phyloP scores from a whole-genome alignment of 2,888 invertebrate species.

The Cataglyphis livida region DNA sequence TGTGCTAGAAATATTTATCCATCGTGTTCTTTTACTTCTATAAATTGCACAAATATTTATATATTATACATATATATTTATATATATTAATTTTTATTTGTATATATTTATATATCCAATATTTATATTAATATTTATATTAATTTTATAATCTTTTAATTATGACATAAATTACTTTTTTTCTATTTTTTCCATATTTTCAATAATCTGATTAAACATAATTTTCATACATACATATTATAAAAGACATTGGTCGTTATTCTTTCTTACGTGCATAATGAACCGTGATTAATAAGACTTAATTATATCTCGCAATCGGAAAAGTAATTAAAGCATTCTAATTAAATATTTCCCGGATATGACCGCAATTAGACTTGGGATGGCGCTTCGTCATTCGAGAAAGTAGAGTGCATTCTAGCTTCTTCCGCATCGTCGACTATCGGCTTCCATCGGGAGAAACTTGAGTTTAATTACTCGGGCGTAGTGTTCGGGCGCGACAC shows the following conservation, averaged over 20 bases:
- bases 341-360: constrained; percentile 51
- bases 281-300: constrained; percentile 28
- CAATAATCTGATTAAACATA: not conserved
- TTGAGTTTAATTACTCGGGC: constrained; percentile 42
- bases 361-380: constrained; percentile 38
- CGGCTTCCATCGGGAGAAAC: constrained; percentile 22
- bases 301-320: constrained; percentile 33
- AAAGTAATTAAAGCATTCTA: constrained; percentile 42
- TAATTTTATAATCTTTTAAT: not conserved
- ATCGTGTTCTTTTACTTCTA: not conserved
- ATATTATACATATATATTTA: too few relatives aligned
- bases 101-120: too few relatives aligned
- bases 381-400: constrained; percentile 17
- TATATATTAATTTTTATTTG: too few relatives aligned
- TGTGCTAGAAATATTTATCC: not conserved
- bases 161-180: not conserved
- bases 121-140: not conserved
- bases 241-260: not conserved
- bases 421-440: constrained; percentile 33
- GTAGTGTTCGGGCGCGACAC: not conserved
- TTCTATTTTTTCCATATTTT: not conserved
- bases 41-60: not conserved
- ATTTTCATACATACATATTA: not conserved
- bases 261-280: constrained; percentile 6
- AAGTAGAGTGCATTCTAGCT: constrained; percentile 16